Evolutionary conservation across 2,888 invertebrate genomes (phyloP).

Genomic region (Melieria crassipennis): DNA sequence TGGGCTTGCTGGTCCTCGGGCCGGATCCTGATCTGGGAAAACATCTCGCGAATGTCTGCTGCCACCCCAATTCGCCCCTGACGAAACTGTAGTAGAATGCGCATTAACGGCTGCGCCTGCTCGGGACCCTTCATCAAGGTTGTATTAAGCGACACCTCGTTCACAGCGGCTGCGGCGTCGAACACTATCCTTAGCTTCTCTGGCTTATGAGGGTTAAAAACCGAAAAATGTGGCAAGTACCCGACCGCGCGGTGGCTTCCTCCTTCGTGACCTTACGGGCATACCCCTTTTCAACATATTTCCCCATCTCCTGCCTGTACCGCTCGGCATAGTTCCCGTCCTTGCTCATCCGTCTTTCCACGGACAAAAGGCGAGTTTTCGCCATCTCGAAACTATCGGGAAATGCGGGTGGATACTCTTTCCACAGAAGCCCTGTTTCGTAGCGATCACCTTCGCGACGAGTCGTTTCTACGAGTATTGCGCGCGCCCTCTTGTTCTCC

Average conservation of each 20-base stretch:
- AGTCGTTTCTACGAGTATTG: constrained; percentile 1
- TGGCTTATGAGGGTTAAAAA: constrained; percentile 44
- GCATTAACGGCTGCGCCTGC: constrained; percentile 46
- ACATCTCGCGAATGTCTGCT: constrained; percentile 48
- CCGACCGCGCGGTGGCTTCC: constrained; percentile 26
- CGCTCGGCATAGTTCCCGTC: background rate
- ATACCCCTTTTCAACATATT: constrained; percentile 3
- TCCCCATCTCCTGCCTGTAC: constrained; percentile 6
- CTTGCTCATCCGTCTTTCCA: background rate
- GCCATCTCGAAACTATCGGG: constrained; percentile 10
- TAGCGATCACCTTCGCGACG: constrained; percentile 9
- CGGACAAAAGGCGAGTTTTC: constrained; percentile 1
- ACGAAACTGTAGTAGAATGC: constrained; percentile 51
- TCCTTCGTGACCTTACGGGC: background rate
- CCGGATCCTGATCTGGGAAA: constrained; percentile 27
- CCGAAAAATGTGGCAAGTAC: constrained; percentile 12
- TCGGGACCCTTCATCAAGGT: constrained; percentile 50
- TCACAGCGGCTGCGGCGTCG: constrained; percentile 46
- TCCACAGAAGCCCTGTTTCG: constrained; percentile 28
- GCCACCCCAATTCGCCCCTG: constrained; percentile 47
- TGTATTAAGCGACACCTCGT: constrained; percentile 45
- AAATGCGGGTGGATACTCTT: background rate
- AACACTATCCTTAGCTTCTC: constrained; percentile 50
- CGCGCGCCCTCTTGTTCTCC: constrained; percentile 16
- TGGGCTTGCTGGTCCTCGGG: constrained; percentile 9